Evolutionary conservation across 2,113 vertebrate genomes (phyloP), one percentile per base, ranked within the genome.

Genomic region (Coreoperca whiteheadi): DNA sequence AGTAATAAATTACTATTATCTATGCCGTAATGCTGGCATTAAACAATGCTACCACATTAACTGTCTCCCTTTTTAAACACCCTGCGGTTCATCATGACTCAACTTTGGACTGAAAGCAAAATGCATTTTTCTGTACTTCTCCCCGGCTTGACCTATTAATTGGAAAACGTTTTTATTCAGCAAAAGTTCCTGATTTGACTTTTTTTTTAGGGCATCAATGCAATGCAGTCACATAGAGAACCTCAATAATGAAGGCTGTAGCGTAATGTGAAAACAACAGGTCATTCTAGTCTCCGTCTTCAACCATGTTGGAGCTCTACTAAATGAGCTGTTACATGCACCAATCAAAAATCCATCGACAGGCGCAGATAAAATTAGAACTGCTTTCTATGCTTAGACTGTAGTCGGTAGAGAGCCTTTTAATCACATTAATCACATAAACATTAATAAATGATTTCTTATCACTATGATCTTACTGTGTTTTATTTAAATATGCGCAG

Each of bases 1-100:
- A 48, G 69, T 23, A 37, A 73, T 82, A 70, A 54, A 78, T 82
- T 37, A 57, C 10, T 43, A 41, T 41, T 51, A 76, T 76, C 12
- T 16, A 1, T 54, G 25, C 11, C 9, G 39, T 43, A 15, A 51
- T 59, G 53, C 59, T 68, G 46, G 14, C 28, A 74, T 68, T 60
- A 30, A 79, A 72, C 15, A 56, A 28, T 2, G 6, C 15, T 3
- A 3, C 53, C 28, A 5, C 14, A 21, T 34, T 8, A 5, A 61
- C 41, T 1, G 25, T 25, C 64, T 51, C 28, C 30, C 32, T 60
- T 56, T 30, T 65, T 50, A 57, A 82, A 30, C 1, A 67, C 12
- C 0, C 34, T 60, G 25, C 60, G 6, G 7, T 25, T 70, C 41
- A 37, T 71, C 12, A 8, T 66, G 46, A 66, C 8, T 64, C n/a